Conservation (phyloP, 2,113 vertebrate genomes). For the Halcyon senegalensis region DNA sequence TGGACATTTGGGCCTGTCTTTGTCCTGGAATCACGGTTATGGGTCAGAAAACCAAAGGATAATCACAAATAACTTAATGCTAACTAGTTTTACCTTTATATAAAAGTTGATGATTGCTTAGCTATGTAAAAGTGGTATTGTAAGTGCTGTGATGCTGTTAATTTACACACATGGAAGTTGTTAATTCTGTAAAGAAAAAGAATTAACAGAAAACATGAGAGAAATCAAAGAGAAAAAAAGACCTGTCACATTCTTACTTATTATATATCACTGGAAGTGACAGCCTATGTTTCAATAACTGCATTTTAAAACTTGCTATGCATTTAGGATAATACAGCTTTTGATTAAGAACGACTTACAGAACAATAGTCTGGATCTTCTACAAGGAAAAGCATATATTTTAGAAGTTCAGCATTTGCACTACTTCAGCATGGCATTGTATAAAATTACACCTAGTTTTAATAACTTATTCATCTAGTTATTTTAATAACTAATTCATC, state of each 20-base stretch:
- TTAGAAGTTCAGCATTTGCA: neutral
- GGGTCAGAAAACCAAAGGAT: neutral
- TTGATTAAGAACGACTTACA: neutral
- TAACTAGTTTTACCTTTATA: neutral
- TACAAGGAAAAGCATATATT: neutral
- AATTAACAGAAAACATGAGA: neutral
- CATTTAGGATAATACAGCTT: neutral
- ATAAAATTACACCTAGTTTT: neutral
- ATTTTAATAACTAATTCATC: neutral
- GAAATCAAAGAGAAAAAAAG: neutral
- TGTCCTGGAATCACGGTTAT: neutral
- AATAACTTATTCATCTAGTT: too few relatives aligned
- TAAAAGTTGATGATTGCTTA: neutral
- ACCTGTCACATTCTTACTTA: neutral
- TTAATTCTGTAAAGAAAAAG: neutral
- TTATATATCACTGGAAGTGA: neutral
- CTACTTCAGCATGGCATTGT: neutral
- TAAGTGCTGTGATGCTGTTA: neutral
- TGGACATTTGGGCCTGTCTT: neutral
- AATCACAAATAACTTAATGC: neutral
- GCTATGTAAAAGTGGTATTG: neutral
- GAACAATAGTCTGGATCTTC: neutral
- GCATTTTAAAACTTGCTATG: neutral
- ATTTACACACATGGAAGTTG: neutral
- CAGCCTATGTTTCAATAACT: neutral